Base-by-base conservation (phyloP, 2,797 vertebrate species). In the Poeciliopsis turneri region DNA sequence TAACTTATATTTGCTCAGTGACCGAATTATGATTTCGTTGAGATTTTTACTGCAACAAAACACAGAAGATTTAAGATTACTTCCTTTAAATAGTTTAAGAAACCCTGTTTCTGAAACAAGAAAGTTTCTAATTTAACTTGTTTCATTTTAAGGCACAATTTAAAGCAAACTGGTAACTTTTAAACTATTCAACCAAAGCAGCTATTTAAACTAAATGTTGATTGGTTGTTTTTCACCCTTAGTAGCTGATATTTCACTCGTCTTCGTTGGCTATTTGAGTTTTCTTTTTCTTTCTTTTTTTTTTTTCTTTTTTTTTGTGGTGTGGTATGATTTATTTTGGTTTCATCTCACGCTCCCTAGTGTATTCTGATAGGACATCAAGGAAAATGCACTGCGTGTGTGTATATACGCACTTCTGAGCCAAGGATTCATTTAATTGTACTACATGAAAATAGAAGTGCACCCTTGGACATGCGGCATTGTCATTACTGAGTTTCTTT, bases 261-360 rank as follows among this genome's bases (percentile, higher is more conserved):
- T 68, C 4, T 41, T 25, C 0, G 4, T 41, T 5, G 4, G 11
- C 9, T 7, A 8, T 23, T 68, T 36, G 47, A 82, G 53, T 68
- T 82, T 61, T 78, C 87, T 91, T 77, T 8, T 41, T 25, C 30
- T 33, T 33, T 39, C 66, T 70, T 78, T 8, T 41, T 70, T 5
- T 45, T 72, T 72, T 78, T 47, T 69, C 68, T 78, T 8, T 41
- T 70, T 5, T 45, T 72, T 72, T 78, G 28, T 69, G 25, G 7
- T 20, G 72, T 53, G 74, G 39, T 55, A 13, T 28, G 55, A 64
- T 86, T 59, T 10, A 80, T 85, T 74, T n/a, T 18, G 41, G 57
- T 55, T 83, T 8, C 49, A 77, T 81, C 51, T 53, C 76, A 71
- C 5, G 28, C 30, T 74, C 39, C 78, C 45, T 69, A 79, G 82